These are phyloP conservation scores for Melanogrammus aeglefinus DNA, from an alignment of 2,797 vertebrate genomes.

Conservation along the genomic window DNA sequence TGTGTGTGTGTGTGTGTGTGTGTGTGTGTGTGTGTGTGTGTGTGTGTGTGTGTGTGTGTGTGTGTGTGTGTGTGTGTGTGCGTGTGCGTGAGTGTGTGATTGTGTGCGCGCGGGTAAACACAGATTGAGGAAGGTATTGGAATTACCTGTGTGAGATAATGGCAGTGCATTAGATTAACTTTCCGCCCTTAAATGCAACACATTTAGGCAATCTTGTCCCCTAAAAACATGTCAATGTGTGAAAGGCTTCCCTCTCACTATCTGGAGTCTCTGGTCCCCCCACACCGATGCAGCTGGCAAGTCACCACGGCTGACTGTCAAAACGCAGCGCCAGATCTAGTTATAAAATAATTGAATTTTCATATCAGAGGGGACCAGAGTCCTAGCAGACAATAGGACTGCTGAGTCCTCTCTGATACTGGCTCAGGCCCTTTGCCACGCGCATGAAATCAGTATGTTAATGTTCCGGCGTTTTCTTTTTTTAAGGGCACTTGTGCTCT, in stretches of 20 bases:
- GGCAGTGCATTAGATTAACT: conserved; percentile 97
- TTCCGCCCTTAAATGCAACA: conserved; percentile 94
- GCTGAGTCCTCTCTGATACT: conserved; percentile 99
- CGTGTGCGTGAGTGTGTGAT: conserved; percentile 56
- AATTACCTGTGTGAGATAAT: conserved; percentile 88
- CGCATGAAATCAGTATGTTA: conserved; percentile 99
- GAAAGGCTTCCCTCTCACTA: conserved; percentile 92
- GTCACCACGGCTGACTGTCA: conserved; percentile 94
- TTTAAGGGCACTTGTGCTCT: conserved; percentile 99
- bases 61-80: conserved; percentile 56
- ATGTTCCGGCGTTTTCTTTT: conserved; percentile 93
- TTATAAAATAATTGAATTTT: conserved; percentile 99
- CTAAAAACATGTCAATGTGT: conserved; percentile 96
- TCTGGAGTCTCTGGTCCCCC: conserved; percentile 90
- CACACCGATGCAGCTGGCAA: conserved; percentile 89
- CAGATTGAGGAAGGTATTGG: conserved; percentile 76
- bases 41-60: conserved; percentile 47
- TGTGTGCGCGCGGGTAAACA: conserved; percentile 67
- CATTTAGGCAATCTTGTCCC: conserved; percentile 99
- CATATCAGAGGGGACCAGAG: conserved; percentile 99
- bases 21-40: conserved; percentile 54
- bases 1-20: conserved; percentile 54
- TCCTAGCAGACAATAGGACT: conserved; percentile 99
- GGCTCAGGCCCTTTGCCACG: conserved; percentile 99
- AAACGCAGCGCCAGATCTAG: conserved; percentile 97